phyloP scores from a whole-genome alignment of 2,888 invertebrate species.

The Scaptomyza flava region DNA sequence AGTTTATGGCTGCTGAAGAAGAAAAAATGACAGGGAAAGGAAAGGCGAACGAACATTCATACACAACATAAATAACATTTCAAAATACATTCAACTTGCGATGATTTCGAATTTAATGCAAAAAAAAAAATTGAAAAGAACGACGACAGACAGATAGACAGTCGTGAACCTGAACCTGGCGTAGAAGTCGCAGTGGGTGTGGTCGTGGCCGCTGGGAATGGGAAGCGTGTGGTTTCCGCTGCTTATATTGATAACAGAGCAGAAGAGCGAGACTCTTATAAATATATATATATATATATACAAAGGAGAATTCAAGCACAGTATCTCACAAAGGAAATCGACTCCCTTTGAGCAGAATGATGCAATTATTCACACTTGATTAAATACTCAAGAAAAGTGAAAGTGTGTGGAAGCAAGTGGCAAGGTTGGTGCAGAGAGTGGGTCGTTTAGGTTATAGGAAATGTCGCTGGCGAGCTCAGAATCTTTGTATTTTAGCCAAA shows the following conservation, averaged over 20 bases:
- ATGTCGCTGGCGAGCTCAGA: background rate
- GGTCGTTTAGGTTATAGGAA: too few species aligned
- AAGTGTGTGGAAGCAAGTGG: constrained; percentile 69
- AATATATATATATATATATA: too few species aligned
- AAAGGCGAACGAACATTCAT: constrained; percentile 39
- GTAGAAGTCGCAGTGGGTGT: background rate
- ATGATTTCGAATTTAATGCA: constrained; percentile 52
- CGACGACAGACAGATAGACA: constrained; percentile 1
- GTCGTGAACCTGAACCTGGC: constrained; percentile 6
- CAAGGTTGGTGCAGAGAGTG: background rate
- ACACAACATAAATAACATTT: constrained; percentile 57
- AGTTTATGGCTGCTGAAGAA: background rate
- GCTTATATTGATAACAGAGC: constrained; percentile 47
- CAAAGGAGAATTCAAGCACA: constrained; percentile 9
- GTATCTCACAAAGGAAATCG: constrained; percentile 71
- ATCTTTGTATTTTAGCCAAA: constrained; percentile 26
- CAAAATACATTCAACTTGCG: constrained; percentile 56
- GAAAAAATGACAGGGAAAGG: background rate
- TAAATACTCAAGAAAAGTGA: constrained; percentile 78
- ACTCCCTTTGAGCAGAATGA: constrained; percentile 77
- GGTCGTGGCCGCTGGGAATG: background rate
- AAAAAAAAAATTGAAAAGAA: constrained; percentile 48
- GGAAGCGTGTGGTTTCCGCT: constrained; percentile 32
- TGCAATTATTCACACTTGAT: constrained; percentile 79
- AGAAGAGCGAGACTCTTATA: background rate